A percentile compares a stretch with the other conserved stretches of the same genome.
These are phyloP conservation scores for Epinotia demarniana DNA, from an alignment of 2,888 invertebrate species.

Conservation along the genomic window DNA sequence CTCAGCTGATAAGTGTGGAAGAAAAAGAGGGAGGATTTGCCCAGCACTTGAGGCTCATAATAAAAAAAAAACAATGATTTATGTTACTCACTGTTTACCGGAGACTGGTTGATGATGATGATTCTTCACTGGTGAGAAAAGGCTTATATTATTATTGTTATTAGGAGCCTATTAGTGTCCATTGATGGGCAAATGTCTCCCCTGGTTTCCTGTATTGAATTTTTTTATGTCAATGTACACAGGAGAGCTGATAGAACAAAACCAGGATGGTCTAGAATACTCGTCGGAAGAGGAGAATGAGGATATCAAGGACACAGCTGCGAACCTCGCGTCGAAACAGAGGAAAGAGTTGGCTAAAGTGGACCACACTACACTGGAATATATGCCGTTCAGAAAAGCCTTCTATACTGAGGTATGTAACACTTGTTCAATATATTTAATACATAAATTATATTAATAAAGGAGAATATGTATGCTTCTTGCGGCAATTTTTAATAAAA, in stretches of 20 bases:
- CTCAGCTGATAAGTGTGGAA: no score
- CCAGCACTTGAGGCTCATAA: no score
- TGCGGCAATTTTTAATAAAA: not conserved
- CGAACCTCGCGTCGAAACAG: conserved; percentile 94
- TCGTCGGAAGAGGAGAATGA: conserved; percentile 99
- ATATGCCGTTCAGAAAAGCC: conserved; percentile 95
- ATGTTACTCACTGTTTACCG: not conserved
- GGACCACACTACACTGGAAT: conserved; percentile 94
- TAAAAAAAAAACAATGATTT: no score
- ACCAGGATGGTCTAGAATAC: conserved; percentile 98
- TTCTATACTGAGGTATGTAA: conserved; percentile 96
- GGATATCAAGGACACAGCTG: conserved; percentile 95
- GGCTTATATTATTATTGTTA: no score
- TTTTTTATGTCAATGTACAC: conserved; percentile 3
- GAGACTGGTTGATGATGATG: no score
- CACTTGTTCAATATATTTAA: not conserved
- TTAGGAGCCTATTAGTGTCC: no score
- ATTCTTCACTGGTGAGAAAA: no score
- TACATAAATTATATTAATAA: not conserved
- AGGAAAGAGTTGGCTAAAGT: conserved; percentile 96
- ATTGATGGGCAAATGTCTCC: no score
- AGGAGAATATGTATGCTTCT: not conserved
- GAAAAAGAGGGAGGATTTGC: no score
- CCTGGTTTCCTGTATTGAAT: no score
- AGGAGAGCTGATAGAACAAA: conserved; percentile 99